A percentile compares a stretch with the other conserved stretches of the same genome.
Conservation (phyloP, 2,888 invertebrate species). For the Xanthorhoe spadicearia region DNA sequence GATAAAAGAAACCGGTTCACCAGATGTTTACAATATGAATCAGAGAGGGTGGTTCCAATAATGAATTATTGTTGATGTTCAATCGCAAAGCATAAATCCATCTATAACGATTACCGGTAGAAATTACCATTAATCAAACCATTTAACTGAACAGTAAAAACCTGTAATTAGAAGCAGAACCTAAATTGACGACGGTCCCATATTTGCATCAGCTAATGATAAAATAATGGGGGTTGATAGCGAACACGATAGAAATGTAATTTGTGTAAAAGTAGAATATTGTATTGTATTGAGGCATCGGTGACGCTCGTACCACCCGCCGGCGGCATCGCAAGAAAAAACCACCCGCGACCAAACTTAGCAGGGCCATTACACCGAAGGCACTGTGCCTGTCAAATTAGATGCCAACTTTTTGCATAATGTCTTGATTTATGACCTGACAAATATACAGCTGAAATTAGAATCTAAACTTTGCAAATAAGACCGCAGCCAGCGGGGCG, state of each 20-base stretch:
- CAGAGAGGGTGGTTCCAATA: conserved; percentile 41
- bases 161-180: conserved; percentile 61
- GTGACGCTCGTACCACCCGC: conserved; percentile 75
- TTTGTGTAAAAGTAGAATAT: conserved; percentile 80
- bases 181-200: conserved; percentile 63
- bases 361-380: conserved; percentile 59
- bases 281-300: conserved; percentile 66
- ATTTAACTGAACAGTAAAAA: conserved; percentile 41
- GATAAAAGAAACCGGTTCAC: conserved; percentile 38
- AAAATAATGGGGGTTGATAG: conserved; percentile 81
- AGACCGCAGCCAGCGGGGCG: conserved; percentile 27
- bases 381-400: conserved; percentile 58
- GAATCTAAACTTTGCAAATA: conserved; percentile 49
- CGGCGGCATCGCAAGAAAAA: conserved; percentile 70
- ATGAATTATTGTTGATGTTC: conserved; percentile 54
- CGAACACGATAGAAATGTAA: conserved; percentile 82
- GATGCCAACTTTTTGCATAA: conserved; percentile 60
- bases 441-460: conserved; percentile 52
- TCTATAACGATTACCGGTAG: conserved; percentile 36
- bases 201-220: conserved; percentile 79
- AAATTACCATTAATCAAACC: conserved; percentile 40
- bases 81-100: conserved; percentile 30
- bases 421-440: conserved; percentile 57
- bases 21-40: conserved; percentile 44
- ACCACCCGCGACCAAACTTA: conserved; percentile 74